Conservation (phyloP, 1,140 invertebrate genomes). For the Drosophila setifemur region DNA sequence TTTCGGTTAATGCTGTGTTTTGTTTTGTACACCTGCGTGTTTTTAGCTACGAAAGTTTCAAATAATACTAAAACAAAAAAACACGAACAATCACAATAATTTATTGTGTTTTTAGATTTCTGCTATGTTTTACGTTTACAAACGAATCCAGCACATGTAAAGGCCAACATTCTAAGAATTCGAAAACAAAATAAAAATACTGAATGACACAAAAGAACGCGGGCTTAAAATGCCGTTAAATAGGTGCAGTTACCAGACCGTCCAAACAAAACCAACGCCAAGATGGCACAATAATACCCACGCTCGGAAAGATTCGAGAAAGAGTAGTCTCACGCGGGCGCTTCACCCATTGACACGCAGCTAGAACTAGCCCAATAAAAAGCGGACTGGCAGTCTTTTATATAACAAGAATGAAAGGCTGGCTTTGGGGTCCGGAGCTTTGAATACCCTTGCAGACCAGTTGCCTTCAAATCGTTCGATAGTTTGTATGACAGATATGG, state of each 20-base stretch:
- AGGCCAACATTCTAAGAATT: not conserved
- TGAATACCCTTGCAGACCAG: no score
- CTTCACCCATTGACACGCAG: conserved; percentile 53
- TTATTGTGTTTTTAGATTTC: no score
- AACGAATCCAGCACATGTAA: no score
- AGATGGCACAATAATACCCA: conserved; percentile 51
- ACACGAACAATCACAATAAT: no score
- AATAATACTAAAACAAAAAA: no score
- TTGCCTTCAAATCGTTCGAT: no score
- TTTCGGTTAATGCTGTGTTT: no score
- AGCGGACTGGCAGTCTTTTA: conserved; percentile 42
- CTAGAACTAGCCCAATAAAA: conserved; percentile 74
- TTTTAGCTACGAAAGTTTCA: no score
- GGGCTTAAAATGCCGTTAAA: conserved; percentile 64
- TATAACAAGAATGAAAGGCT: not conserved
- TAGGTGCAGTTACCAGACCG: conserved; percentile 57
- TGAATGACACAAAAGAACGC: conserved; percentile 33
- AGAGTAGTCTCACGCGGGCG: conserved; percentile 4
- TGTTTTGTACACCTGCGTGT: no score
- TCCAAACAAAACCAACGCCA: conserved; percentile 11
- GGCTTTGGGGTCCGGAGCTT: no score
- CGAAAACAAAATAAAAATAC: not conserved
- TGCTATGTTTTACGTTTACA: no score
- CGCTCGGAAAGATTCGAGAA: conserved; percentile 26
- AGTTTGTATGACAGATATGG: no score